phyloP scores from a whole-genome alignment of 2,888 invertebrate genomes.

The Mesodorylaimus sp. region DNA sequence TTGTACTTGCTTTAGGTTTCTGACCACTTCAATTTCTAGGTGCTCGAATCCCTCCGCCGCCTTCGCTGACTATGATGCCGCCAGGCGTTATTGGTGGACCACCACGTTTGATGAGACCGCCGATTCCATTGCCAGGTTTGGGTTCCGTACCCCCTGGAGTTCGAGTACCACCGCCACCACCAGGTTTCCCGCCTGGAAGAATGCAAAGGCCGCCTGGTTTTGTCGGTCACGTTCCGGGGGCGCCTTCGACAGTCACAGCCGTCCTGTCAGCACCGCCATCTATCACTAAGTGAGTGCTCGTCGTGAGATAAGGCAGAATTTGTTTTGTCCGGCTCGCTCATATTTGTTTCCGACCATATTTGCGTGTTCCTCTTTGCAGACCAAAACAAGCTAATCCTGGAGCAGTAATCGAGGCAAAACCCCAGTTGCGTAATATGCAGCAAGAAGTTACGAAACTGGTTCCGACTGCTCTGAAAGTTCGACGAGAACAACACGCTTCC shows the following conservation, averaged over 20 bases:
- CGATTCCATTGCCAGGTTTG: background rate
- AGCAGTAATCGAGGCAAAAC: constrained; percentile 53
- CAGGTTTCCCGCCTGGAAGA: constrained; percentile 4
- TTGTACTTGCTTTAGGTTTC: too few species aligned
- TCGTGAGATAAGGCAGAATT: too few species aligned
- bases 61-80: background rate
- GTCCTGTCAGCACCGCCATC: constrained; percentile 1
- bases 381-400: background rate
- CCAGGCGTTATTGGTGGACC: background rate
- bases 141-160: too few species aligned
- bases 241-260: background rate
- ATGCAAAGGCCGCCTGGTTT: background rate
- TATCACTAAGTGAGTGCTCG: background rate
- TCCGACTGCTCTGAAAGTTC: constrained; percentile 68
- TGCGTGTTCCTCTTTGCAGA: background rate
- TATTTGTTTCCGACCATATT: too few species aligned
- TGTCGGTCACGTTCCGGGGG: too few species aligned
- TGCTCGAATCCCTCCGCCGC: too few species aligned
- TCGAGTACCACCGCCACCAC: constrained; percentile 7
- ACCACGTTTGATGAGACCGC: constrained; percentile 1
- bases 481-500: background rate
- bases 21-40: too few species aligned
- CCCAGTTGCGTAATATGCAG: constrained; percentile 52
- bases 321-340: too few species aligned
- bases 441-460: constrained; percentile 79